Percentiles rank a stretch among this genome's conserved stretches.
phyloP scores from a whole-genome alignment of 2,113 vertebrate genomes.

The Chamaea fasciata region DNA sequence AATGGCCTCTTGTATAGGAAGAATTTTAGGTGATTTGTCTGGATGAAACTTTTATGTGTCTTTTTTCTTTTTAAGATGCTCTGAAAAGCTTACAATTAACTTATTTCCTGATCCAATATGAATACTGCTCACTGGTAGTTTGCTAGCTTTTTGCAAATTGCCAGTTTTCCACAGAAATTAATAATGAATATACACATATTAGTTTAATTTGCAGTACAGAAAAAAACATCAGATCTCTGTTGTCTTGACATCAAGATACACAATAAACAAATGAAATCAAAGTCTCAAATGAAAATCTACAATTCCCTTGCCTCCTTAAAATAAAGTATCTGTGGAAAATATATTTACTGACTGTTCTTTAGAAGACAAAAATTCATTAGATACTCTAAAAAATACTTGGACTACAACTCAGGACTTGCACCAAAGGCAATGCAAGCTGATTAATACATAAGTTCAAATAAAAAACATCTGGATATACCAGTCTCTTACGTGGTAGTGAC shows the following conservation, averaged over 20 bases:
- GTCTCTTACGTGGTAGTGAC: background rate
- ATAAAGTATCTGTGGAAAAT: background rate
- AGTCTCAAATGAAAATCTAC: background rate
- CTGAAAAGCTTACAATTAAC: background rate
- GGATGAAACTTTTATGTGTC: background rate
- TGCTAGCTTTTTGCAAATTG: background rate
- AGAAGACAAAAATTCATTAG: background rate
- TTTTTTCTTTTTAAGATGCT: background rate
- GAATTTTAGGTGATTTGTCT: background rate
- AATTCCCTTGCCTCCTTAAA: background rate
- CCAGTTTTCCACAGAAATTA: background rate
- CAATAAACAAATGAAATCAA: background rate
- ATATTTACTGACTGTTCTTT: background rate
- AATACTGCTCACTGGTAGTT: background rate
- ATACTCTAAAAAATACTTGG: background rate
- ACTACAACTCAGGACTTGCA: background rate
- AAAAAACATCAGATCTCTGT: background rate
- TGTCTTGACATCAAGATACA: background rate
- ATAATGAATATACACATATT: background rate
- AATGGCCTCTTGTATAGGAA: background rate
- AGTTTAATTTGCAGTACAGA: background rate
- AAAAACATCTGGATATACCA: background rate
- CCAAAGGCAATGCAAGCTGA: background rate
- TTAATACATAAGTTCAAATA: background rate
- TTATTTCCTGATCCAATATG: background rate